Base-by-base conservation (phyloP, 2,113 vertebrate species). In the Corythaeola cristata region DNA sequence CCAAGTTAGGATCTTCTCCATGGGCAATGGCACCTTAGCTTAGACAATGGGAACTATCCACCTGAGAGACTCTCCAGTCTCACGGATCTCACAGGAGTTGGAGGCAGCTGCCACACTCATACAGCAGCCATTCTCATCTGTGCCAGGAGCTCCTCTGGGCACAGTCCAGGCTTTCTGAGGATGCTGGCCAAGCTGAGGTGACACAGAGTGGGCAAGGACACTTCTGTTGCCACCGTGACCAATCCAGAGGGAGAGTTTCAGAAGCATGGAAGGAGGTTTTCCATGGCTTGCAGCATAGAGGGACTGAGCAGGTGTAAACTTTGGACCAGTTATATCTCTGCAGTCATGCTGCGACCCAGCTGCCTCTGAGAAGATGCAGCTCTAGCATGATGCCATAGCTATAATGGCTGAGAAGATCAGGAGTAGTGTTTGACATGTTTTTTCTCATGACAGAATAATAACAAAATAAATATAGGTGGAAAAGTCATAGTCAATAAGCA, bases 221-320 rank as follows among this genome's bases (percentile, higher is more conserved):
- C 33, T 52, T 77, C 23, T 32, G 15, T 91, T 0, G 0, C 26
- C 7, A 4, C 71, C 55, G 41, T 3, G 18, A 9, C 32, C 0
- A 2, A 4, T 24, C 8, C 4, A 7, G 63, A 49, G 0, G 2
- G 45, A 71, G 26, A 82, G 11, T 24, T 88, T 76, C 39, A 63
- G 39, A 55, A 79, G 21, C 33, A 44, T 1, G 1, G 39, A 45
- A 39, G 11, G 44, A 47, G 64, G 37, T 4, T 68, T 58, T 55
- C 47, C 24, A 11, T 24, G 20, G 33, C 6, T 58, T 77, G 41
- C 45, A 58, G 60, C 17, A 35, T 5, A 15, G 30, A 68, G 20
- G 22, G 33, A 56, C 47, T 30, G 13, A 90, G 12, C 4, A 88
- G 44, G 23, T 50, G 22, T 26, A 49, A 60, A 18, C 35, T 53